Evolutionary conservation across 2,113 vertebrate genomes (phyloP).

Genomic region (Cyphomyrus discorhynchus): DNA sequence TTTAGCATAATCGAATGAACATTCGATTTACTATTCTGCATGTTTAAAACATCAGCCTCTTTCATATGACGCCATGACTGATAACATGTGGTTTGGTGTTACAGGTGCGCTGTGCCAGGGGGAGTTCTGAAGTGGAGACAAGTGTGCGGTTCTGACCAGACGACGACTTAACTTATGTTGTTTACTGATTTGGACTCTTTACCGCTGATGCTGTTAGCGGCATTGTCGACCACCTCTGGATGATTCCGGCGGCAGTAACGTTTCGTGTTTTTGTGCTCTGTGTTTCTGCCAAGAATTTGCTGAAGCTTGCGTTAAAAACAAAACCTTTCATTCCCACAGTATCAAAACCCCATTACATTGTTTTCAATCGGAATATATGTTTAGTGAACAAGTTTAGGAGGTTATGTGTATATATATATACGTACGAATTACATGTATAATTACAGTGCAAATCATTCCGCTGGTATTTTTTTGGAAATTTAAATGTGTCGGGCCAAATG

Average conservation of each 20-base stretch:
- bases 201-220: background rate
- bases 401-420: conserved; percentile 27
- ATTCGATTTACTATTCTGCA: background rate
- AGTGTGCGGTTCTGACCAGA: background rate
- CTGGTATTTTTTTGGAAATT: background rate
- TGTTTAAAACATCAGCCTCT: background rate
- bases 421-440: conserved; percentile 2
- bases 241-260: background rate
- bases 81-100: conserved; percentile 22
- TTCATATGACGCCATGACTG: background rate
- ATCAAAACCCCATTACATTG: background rate
- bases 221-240: background rate
- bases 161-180: conserved; percentile 1
- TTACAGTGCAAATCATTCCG: conserved; percentile 23
- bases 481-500: background rate
- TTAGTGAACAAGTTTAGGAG: background rate
- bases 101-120: conserved; percentile 46
- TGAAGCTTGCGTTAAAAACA: background rate
- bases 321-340: background rate
- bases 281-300: background rate
- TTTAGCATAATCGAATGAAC: background rate
- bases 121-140: conserved; percentile 43
- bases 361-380: background rate
- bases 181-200: background rate
- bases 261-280: background rate